Conservation (phyloP, 2,888 invertebrate genomes). For the Luperina nickerlii region DNA sequence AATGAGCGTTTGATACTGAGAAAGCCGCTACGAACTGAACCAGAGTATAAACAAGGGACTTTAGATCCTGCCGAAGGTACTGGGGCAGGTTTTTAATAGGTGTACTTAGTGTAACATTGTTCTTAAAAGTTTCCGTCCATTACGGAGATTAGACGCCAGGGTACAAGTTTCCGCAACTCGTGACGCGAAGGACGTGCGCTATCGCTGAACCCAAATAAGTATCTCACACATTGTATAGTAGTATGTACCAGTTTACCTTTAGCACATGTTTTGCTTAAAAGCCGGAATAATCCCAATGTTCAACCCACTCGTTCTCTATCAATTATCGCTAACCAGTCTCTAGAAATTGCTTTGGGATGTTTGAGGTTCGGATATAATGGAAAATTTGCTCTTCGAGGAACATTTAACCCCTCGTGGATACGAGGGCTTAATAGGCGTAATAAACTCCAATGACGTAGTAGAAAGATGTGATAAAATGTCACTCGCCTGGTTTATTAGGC, state of each 20-base stretch:
- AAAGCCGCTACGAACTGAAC: background rate
- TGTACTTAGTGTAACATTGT: slow-evolving; percentile 53
- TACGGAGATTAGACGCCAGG: slow-evolving; percentile 56
- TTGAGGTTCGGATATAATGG: slow-evolving; percentile 39
- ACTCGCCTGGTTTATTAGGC: slow-evolving; percentile 58
- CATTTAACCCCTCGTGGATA: slow-evolving; percentile 54
- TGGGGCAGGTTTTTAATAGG: slow-evolving; percentile 47
- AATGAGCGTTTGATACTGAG: background rate
- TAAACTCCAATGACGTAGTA: slow-evolving; percentile 63
- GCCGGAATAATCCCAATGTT: slow-evolving; percentile 30
- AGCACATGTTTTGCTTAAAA: slow-evolving; percentile 48
- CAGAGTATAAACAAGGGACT: slow-evolving; percentile 8
- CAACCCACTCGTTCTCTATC: slow-evolving; percentile 9
- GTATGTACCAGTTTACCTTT: slow-evolving; percentile 36
- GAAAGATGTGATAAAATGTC: slow-evolving; percentile 65
- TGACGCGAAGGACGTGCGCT: slow-evolving; percentile 58
- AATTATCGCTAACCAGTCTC: slow-evolving; percentile 30
- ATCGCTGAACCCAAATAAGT: slow-evolving; percentile 48
- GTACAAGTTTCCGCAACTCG: slow-evolving; percentile 48
- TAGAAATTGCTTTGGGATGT: slow-evolving; percentile 39
- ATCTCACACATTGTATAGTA: slow-evolving; percentile 17
- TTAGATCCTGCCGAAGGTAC: slow-evolving; percentile 12
- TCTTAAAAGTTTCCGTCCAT: slow-evolving; percentile 63
- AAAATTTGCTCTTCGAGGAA: slow-evolving; percentile 45
- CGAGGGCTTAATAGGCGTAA: slow-evolving; percentile 53